phyloP scores from a whole-genome alignment of 2,888 invertebrate species.

The Stenodera caucasica region DNA sequence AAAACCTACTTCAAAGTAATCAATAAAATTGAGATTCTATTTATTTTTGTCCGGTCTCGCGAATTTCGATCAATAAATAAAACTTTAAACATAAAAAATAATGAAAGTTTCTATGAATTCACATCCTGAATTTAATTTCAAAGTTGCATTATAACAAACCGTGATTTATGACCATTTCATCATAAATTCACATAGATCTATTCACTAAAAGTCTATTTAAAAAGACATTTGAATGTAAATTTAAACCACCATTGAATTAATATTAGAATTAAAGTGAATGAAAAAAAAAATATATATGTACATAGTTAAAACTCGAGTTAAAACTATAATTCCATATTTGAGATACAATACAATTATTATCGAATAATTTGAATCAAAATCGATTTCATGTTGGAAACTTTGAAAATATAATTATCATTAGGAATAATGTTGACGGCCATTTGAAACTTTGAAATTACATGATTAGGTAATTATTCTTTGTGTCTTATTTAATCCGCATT shows the following conservation, averaged over 20 bases:
- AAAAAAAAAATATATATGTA: not conserved
- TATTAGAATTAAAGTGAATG: not conserved
- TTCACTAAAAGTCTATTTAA: not conserved
- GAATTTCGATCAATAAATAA: not conserved
- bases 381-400: too few species aligned
- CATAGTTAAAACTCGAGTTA: too few species aligned
- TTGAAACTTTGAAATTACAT: not conserved
- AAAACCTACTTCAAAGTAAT: too few species aligned
- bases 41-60: too few species aligned
- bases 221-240: slow-evolving; percentile 6
- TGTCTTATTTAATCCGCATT: slow-evolving; percentile 4
- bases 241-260: not conserved
- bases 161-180: not conserved
- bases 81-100: not conserved
- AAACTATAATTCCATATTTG: too few species aligned
- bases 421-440: not conserved
- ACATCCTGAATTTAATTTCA: not conserved
- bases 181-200: not conserved
- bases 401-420: not conserved
- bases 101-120: slow-evolving; percentile 1
- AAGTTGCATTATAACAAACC: not conserved
- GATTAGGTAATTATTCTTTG: slow-evolving; percentile 8
- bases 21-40: too few species aligned
- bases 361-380: not conserved
- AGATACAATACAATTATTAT: not conserved